Base-by-base conservation (phyloP, 2,113 vertebrate genomes). In the Vidua chalybeata region DNA sequence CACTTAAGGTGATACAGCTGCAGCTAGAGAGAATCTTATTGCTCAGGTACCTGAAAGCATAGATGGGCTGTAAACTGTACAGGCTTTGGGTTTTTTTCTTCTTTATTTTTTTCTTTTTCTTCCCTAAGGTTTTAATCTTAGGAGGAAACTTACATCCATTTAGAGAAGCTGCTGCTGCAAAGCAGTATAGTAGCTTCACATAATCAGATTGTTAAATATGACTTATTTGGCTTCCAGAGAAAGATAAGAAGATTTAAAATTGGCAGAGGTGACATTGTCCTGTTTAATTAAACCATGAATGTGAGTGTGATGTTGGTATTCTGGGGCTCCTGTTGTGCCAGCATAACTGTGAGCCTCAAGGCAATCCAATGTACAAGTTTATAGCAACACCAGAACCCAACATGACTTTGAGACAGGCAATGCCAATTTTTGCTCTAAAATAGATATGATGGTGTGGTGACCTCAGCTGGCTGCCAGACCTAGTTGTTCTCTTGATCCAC, bases 1-100 rank as follows among this genome's bases (percentile, higher is more conserved):
- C 9, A n/a, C 10, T 39, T 33, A 4, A 1, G 18, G 56, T 73
- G n/a, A 33, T 58, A 31, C 11, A 66, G 48, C 28, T 91, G 26
- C 23, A 82, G 7, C 54, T 73, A 13, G 46, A 81, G 19, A 81
- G 16, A 45, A 39, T 61, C 14, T 71, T 81, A 66, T 22, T 81
- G n/a, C 26, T 87, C 5, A 18, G 8, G 13, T 71, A 48, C 10
- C 31, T 78, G 52, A 63, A 78, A 87, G 21, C 30, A 39, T 7
- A 41, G 20, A 11, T 61, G 33, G 16, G 23, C 10, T 83, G 27
- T 15, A 23, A 4, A 37, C 10, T 83, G 27, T 15, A 23, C 4
- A 37, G 11, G 4, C 1, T 12, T 21, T 43, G 45, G 3, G 7
- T 4, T 39, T 39, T 26, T 31, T 6, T 4, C 1, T 24, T 27